Percentiles rank a stretch among this genome's conserved stretches.
Evolutionary conservation across 2,888 invertebrate genomes (phyloP).

Genomic region (Chironomus riparius): DNA sequence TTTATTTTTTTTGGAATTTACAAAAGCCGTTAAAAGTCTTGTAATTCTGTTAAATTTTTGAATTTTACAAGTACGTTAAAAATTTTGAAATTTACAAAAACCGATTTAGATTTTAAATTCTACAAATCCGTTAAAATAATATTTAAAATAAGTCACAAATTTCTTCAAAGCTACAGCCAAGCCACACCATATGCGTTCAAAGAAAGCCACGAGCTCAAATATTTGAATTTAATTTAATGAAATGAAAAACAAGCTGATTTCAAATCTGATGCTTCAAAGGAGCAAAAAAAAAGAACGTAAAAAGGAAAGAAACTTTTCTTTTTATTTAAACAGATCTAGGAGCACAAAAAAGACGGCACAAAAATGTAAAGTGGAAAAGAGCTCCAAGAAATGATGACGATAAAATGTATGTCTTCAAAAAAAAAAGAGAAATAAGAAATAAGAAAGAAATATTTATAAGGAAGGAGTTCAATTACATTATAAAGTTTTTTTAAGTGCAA

Average conservation of each 20-base stretch:
- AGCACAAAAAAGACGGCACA: neutral
- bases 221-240: too few relatives aligned
- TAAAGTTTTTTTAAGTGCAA: neutral
- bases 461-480: constrained; percentile 16
- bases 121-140: too few relatives aligned
- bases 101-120: too few relatives aligned
- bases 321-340: neutral
- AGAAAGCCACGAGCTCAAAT: too few relatives aligned
- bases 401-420: neutral
- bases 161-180: too few relatives aligned
- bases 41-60: too few relatives aligned
- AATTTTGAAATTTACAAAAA: too few relatives aligned
- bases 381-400: neutral
- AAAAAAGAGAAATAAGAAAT: neutral
- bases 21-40: too few relatives aligned
- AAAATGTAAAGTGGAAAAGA: constrained; percentile 15
- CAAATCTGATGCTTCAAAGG: neutral
- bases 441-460: neutral
- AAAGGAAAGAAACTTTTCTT: neutral
- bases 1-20: too few relatives aligned
- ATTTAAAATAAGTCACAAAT: too few relatives aligned
- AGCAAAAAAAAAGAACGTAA: neutral
- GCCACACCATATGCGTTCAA: too few relatives aligned
- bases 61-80: too few relatives aligned
- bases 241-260: neutral